Base-by-base conservation (phyloP, 1,140 invertebrate species). In the Anagrus nilaparvatae region DNA sequence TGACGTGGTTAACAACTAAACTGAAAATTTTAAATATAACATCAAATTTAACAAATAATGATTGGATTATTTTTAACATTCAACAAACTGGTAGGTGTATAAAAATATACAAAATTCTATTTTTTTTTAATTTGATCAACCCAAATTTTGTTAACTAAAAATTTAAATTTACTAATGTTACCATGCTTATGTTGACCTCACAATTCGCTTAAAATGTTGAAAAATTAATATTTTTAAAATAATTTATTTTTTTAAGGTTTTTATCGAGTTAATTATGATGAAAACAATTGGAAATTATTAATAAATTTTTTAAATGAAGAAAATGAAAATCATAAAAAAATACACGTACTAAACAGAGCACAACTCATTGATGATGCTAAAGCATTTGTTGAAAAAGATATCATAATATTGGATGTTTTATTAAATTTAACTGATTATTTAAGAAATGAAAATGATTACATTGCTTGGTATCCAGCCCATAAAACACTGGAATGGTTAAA, bases 251-350 rank as follows among this genome's bases (percentile, higher is more conserved):
- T 19, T 0, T 48, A 57, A 74, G 84, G 84, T 17, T 87, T 82
- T 50, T 89, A 87, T 56, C 71, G 82, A 7, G 78, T 87, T 1
- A 87, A 87, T 58, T 88, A 88, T 54, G 85, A 89, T 48, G 50
- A 70, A 21, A 60, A 67, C 6, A 89, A 89, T 58, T 90, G 86
- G 87, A 55, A 76, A 28, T 58, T 83, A 29, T 65, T 88, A 2
- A 75, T 74, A 1, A 55, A 74, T 5, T 74, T 84, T 45, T 54
- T 88, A 5, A 71, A 74, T 46, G 44, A 60, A 20, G 73, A 73
- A 43, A 55, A 65, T 48, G 60, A 74, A 38, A 27, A 43, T 21
- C 46, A 36, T 16, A 33, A 28, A 29, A 46, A 45, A 7, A 84
- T 90, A 44, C 51, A 48, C 19, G 32, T 49, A 5, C 61, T 75